phyloP scores from a whole-genome alignment of 2,797 vertebrate genomes.

The Tokudaia tokunoshimensis region DNA sequence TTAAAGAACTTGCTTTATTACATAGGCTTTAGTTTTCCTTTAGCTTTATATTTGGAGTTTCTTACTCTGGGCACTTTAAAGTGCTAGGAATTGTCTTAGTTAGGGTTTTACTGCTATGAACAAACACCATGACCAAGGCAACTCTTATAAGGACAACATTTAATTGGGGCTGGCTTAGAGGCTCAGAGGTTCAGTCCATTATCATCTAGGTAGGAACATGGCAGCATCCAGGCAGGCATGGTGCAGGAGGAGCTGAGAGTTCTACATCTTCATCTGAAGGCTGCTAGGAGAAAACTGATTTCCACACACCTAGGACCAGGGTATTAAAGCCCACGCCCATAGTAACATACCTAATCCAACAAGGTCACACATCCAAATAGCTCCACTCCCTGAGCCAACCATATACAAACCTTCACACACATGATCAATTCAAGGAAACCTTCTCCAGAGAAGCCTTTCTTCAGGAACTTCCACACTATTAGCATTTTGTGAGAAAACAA shows the following conservation, averaged over 20 bases:
- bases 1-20: background rate
- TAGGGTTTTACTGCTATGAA: background rate
- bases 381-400: background rate
- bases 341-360: background rate
- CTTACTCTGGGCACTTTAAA: background rate
- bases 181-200: background rate
- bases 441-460: background rate
- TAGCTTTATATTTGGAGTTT: background rate
- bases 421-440: slow-evolving; percentile 61
- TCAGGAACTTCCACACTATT: slow-evolving; percentile 27
- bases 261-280: background rate
- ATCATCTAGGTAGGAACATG: background rate
- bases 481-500: slow-evolving; percentile 35
- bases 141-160: background rate
- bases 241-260: background rate
- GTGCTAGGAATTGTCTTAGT: background rate
- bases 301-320: background rate
- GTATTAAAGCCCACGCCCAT: background rate
- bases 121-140: background rate
- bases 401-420: background rate
- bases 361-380: background rate
- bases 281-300: background rate
- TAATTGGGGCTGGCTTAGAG: background rate
- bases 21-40: background rate
- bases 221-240: background rate